A percentile compares a stretch with the other conserved stretches of the same genome.
Conservation (phyloP, 1,140 invertebrate species). For the Aphelinus certus region DNA sequence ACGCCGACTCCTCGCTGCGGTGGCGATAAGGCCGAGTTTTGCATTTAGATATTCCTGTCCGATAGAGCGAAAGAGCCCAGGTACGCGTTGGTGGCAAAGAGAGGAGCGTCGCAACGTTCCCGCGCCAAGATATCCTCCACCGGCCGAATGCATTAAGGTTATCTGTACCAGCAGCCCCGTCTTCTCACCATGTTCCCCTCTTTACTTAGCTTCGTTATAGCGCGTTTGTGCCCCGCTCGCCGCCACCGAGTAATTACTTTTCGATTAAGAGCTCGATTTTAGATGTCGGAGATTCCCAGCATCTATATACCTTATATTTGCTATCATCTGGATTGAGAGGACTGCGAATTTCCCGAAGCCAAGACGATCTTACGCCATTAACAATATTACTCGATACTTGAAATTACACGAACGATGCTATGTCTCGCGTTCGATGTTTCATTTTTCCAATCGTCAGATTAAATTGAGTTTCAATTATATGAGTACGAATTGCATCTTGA, state of each 20-base stretch:
- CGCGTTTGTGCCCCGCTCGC: not conserved
- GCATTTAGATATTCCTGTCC: slow-evolving; percentile 35
- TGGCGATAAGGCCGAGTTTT: slow-evolving; percentile 16
- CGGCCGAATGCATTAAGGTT: slow-evolving; percentile 35
- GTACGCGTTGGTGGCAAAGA: not conserved
- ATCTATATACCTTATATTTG: too few species aligned
- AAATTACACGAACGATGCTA: too few species aligned
- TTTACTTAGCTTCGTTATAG: slow-evolving; percentile 29
- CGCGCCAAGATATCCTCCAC: slow-evolving; percentile 22
- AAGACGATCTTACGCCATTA: too few species aligned
- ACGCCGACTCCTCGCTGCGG: not conserved
- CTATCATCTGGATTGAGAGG: too few species aligned
- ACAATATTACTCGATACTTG: too few species aligned
- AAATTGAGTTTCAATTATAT: too few species aligned
- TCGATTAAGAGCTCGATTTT: slow-evolving; percentile 29
- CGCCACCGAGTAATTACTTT: slow-evolving; percentile 25
- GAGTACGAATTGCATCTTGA: too few species aligned
- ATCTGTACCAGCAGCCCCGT: not conserved
- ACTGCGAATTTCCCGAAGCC: too few species aligned
- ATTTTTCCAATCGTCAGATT: too few species aligned
- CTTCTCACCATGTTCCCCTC: not conserved
- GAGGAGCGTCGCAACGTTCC: slow-evolving; percentile 7
- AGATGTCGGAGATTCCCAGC: too few species aligned
- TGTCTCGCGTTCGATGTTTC: too few species aligned
- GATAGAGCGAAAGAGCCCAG: slow-evolving; percentile 12